Evolutionary conservation across 2,888 invertebrate species (phyloP).

Genomic region (Campopleginae sp.): DNA sequence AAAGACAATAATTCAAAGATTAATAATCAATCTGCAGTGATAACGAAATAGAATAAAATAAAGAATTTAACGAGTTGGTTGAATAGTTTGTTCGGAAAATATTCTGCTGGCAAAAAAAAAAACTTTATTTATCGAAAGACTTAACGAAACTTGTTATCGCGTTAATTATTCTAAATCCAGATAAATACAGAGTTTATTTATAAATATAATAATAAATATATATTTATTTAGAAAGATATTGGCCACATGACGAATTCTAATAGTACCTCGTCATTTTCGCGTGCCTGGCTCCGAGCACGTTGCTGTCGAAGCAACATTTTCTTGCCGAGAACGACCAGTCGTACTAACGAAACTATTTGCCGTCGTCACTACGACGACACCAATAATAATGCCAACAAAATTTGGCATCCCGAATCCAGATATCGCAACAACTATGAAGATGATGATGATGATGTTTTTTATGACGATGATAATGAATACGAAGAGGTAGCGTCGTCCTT

Average conservation of each 20-base stretch:
- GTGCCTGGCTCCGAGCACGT: conserved; percentile 77
- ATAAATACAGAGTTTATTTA: conserved; percentile 14
- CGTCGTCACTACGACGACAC: conserved; percentile 72
- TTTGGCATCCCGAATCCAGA: conserved; percentile 44
- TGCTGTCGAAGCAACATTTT: conserved; percentile 78
- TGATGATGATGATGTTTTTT: conserved; percentile 49
- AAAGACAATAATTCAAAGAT: not conserved
- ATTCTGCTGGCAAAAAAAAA: not conserved
- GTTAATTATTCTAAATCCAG: not conserved
- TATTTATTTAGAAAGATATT: conserved; percentile 7
- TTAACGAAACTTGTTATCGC: not conserved
- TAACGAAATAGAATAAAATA: not conserved
- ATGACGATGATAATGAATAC: conserved; percentile 28
- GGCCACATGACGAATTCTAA: conserved; percentile 78
- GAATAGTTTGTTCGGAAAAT: not conserved
- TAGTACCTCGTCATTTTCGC: conserved; percentile 75
- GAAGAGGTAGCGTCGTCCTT: conserved; percentile 80
- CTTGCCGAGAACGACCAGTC: conserved; percentile 32
- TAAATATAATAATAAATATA: not conserved
- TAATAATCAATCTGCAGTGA: not conserved
- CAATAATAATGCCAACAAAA: conserved; percentile 72
- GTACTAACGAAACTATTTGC: not conserved
- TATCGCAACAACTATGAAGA: conserved; percentile 24
- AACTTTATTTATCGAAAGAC: not conserved
- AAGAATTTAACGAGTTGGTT: not conserved